These are phyloP conservation scores for Pyxicephalus adspersus DNA, from an alignment of 2,113 vertebrate species.

Conservation along the genomic window DNA sequence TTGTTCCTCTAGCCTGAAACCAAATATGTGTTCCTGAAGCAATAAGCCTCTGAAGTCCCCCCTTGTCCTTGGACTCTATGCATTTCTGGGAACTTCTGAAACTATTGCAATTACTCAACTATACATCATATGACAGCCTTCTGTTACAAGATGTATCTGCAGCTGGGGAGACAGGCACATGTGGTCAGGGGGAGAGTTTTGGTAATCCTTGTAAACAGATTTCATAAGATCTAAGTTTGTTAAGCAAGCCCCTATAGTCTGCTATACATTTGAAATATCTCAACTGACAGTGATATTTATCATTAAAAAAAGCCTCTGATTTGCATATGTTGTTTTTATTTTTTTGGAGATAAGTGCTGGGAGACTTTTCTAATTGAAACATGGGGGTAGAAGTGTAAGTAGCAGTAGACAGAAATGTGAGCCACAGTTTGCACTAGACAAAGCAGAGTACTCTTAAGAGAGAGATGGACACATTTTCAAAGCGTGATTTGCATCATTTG, in stretches of 20 bases:
- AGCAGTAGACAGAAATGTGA: no score
- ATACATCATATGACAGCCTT: slow-evolving; percentile 25
- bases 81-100: slow-evolving; percentile 47
- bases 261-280: no score
- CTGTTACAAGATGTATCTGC: slow-evolving; percentile 2
- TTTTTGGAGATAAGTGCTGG: no score
- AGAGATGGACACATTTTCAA: no score
- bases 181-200: background rate
- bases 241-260: background rate
- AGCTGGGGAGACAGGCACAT: slow-evolving; percentile 3
- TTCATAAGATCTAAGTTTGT: background rate
- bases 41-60: background rate
- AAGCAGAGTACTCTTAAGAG: no score
- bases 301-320: no score
- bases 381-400: no score
- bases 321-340: no score
- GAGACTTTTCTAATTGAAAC: no score
- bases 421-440: no score
- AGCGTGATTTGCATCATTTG: no score
- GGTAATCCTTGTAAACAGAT: slow-evolving; percentile 19
- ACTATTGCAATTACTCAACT: slow-evolving; percentile 23
- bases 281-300: no score
- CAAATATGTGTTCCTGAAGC: slow-evolving; percentile 51
- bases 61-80: slow-evolving; percentile 24
- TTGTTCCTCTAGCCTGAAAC: slow-evolving; percentile 30